phyloP scores from a whole-genome alignment of 1,140 invertebrate genomes.

The Drosophila biarmipes region DNA sequence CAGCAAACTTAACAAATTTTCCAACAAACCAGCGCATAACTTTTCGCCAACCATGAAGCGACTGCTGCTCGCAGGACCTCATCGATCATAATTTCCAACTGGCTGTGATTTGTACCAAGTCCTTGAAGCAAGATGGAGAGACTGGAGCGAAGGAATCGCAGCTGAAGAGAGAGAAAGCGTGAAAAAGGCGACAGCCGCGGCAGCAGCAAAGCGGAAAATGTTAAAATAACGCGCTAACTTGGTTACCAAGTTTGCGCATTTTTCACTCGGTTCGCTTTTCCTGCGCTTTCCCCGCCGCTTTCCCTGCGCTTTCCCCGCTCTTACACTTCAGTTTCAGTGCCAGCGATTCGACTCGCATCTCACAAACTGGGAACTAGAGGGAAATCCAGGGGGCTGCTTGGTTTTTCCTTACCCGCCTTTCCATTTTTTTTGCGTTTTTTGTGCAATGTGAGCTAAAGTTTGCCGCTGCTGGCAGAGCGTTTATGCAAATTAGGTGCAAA shows the following conservation, averaged over 20 bases:
- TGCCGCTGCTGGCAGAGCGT: slow-evolving; percentile 72
- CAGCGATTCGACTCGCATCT: slow-evolving; percentile 51
- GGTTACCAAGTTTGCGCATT: slow-evolving; percentile 83
- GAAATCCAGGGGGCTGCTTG: slow-evolving; percentile 24
- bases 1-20: slow-evolving; percentile 77
- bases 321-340: slow-evolving; percentile 16
- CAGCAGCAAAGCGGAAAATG: slow-evolving; percentile 77
- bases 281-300: slow-evolving; percentile 1
- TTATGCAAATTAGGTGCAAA: slow-evolving; percentile 82
- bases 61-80: slow-evolving; percentile 55
- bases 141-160: slow-evolving; percentile 5
- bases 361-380: slow-evolving; percentile 14
- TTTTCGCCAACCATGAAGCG: slow-evolving; percentile 35
- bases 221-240: slow-evolving; percentile 83
- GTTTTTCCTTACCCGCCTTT: slow-evolving; percentile 49
- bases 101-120: slow-evolving; percentile 77
- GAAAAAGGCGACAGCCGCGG: slow-evolving; percentile 57
- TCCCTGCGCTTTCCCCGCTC: not conserved
- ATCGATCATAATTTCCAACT: slow-evolving; percentile 79
- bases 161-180: slow-evolving; percentile 29
- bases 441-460: slow-evolving; percentile 82
- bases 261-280: slow-evolving; percentile 71
- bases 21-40: slow-evolving; percentile 66
- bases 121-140: slow-evolving; percentile 54
- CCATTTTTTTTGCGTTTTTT: slow-evolving; percentile 30